Evolutionary conservation across 2,797 vertebrate genomes (phyloP), one percentile per base, ranked within the genome.

Genomic region (Carapus acus): DNA sequence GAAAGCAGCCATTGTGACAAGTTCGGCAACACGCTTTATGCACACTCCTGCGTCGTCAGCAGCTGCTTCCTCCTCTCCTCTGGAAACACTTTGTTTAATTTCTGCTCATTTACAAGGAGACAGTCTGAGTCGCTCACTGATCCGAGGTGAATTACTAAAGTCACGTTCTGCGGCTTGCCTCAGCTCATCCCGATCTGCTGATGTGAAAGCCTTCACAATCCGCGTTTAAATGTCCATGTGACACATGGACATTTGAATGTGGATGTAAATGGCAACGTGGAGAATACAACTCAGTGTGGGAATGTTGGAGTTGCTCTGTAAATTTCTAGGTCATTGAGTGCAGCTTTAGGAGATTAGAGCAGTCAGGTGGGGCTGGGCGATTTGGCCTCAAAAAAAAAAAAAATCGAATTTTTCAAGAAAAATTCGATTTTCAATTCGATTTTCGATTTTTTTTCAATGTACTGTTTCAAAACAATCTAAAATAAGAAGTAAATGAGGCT

Each of bases 1-100:
- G 72, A 77, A 82, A 70, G 73, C 58, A 19, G 68, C 52, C 68
- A 59, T 59, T 79, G 72, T 82, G 79, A 83, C 79, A 74, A 60
- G 78, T 73, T 72, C 22, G 64, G 77, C 75, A 77, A 58, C 40
- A 38, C 23, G 69, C 71, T 81, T 78, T 74, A 55, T 69, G 54
- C 57, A 6, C 69, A 73, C 56, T 79, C 29, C 45, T 19, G 55
- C 67, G 59, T 56, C 42, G 52, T 67, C 22, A 84, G 75, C 83
- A 82, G 79, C 65, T 67, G 70, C 47, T 57, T 64, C 33, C 15
- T 24, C 40, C 54, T 73, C 65, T 43, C 29, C 52, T 60, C 45
- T 38, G 22, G 45, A 54, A 71, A 24, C 54, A 47, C 46, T 56
- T 75, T 73, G 71, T 72, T 71, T 23, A 49, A 29, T 21, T 14